Percentiles rank a stretch among this genome's conserved stretches.
phyloP scores from a whole-genome alignment of 2,888 invertebrate species.

The Phyllotreta striolata region DNA sequence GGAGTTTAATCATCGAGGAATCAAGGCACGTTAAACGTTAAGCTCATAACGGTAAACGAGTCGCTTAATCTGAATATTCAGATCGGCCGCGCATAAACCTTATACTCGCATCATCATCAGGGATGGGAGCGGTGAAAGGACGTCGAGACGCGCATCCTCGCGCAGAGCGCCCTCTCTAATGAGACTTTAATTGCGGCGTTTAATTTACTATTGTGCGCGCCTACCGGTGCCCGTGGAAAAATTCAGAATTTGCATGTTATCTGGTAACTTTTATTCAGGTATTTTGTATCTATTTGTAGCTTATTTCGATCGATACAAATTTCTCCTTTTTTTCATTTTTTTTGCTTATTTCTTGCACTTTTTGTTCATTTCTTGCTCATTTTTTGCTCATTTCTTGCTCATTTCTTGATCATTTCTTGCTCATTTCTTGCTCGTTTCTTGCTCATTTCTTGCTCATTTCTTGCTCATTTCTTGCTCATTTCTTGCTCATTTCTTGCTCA shows the following conservation, averaged over 20 bases:
- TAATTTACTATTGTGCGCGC: slow-evolving; percentile 48
- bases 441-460: too few relatives aligned
- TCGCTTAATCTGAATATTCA: slow-evolving; percentile 57
- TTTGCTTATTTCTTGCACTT: too few relatives aligned
- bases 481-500: too few relatives aligned
- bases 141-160: slow-evolving; percentile 25
- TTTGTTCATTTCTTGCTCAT: too few relatives aligned
- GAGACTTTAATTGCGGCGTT: slow-evolving; percentile 55
- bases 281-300: too few relatives aligned
- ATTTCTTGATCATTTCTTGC: too few relatives aligned
- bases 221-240: slow-evolving; percentile 4
- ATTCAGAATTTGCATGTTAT: slow-evolving; percentile 4
- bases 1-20: slow-evolving; percentile 46
- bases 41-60: slow-evolving; percentile 51
- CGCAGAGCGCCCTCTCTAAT: slow-evolving; percentile 50
- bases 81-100: slow-evolving; percentile 46
- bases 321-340: too few relatives aligned
- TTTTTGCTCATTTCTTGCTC: too few relatives aligned
- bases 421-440: too few relatives aligned
- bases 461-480: too few relatives aligned
- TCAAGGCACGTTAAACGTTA: slow-evolving; percentile 50
- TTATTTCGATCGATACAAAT: too few relatives aligned
- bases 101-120: not conserved
- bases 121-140: slow-evolving; percentile 1
- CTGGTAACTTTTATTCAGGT: slow-evolving; percentile 2